phyloP scores from a whole-genome alignment of 2,797 vertebrate genomes.

The Mallotus villosus region DNA sequence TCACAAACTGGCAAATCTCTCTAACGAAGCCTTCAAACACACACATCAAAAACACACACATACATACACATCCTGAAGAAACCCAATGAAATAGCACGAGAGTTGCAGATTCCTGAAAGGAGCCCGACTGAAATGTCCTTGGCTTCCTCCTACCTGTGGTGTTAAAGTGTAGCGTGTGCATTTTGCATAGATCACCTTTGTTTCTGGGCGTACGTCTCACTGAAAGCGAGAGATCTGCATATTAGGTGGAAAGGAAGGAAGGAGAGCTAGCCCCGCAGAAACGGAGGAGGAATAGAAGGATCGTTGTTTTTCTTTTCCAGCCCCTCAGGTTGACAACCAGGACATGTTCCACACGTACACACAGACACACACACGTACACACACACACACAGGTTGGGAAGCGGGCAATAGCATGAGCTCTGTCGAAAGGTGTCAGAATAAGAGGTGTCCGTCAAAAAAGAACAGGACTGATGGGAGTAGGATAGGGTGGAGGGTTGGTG shows the following conservation, averaged over 20 bases:
- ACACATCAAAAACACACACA: constrained; percentile 11
- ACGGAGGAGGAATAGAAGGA: no score
- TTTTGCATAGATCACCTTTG: background rate
- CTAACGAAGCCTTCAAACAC: constrained; percentile 28
- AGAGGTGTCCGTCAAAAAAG: background rate
- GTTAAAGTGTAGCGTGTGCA: background rate
- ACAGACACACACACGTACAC: no score
- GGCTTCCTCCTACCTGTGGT: background rate
- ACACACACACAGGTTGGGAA: background rate
- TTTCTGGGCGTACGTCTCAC: background rate
- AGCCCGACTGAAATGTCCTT: background rate
- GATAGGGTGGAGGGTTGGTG: constrained; percentile 3
- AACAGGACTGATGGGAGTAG: constrained; percentile 35
- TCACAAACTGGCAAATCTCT: constrained; percentile 26
- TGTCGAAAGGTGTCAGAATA: no score
- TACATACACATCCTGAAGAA: background rate
- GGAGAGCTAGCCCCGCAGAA: no score
- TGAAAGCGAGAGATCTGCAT: no score
- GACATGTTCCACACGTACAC: no score
- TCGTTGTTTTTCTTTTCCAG: constrained; percentile 6
- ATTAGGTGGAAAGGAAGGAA: background rate
- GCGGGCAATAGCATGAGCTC: no score
- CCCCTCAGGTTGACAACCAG: background rate
- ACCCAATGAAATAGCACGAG: background rate
- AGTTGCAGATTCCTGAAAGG: background rate